These are phyloP conservation scores for Eustalomyia histrio DNA, from an alignment of 2,888 invertebrate species.

Conservation along the genomic window DNA sequence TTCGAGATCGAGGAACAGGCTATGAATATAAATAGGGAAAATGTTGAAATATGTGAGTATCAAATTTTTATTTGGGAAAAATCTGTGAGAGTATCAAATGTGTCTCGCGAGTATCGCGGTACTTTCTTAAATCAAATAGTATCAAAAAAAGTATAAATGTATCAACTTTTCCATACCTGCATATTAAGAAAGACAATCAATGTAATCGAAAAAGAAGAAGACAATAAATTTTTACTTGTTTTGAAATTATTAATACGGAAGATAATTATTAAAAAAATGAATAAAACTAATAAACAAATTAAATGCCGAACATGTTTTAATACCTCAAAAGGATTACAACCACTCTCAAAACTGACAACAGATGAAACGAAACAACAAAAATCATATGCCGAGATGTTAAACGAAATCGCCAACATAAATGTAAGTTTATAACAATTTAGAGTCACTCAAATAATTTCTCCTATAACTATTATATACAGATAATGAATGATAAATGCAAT, in stretches of 20 bases:
- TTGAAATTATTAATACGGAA: not conserved
- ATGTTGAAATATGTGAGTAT: too few relatives aligned
- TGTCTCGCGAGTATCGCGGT: too few relatives aligned
- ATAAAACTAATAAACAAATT: constrained; percentile 29
- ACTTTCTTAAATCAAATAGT: too few relatives aligned
- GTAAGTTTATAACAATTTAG: constrained; percentile 11
- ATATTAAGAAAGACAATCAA: too few relatives aligned
- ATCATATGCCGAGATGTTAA: constrained; percentile 51
- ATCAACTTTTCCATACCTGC: too few relatives aligned
- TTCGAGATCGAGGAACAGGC: too few relatives aligned
- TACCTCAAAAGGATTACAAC: constrained; percentile 39
- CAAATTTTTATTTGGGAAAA: too few relatives aligned
- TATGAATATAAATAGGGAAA: too few relatives aligned
- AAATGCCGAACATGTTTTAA: constrained; percentile 58
- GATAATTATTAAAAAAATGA: constrained; percentile 18
- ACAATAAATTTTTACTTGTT: too few relatives aligned
- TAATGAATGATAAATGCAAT: constrained; percentile 39
- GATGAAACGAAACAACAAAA: constrained; percentile 26
- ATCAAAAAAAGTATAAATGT: too few relatives aligned
- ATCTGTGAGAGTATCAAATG: too few relatives aligned
- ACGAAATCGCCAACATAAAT: constrained; percentile 55
- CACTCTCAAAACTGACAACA: constrained; percentile 20
- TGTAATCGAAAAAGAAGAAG: too few relatives aligned
- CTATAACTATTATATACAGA: constrained; percentile 18
- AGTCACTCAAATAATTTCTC: not conserved